Base-by-base conservation (phyloP, 2,888 invertebrate species). In the Idaea dimidiata region DNA sequence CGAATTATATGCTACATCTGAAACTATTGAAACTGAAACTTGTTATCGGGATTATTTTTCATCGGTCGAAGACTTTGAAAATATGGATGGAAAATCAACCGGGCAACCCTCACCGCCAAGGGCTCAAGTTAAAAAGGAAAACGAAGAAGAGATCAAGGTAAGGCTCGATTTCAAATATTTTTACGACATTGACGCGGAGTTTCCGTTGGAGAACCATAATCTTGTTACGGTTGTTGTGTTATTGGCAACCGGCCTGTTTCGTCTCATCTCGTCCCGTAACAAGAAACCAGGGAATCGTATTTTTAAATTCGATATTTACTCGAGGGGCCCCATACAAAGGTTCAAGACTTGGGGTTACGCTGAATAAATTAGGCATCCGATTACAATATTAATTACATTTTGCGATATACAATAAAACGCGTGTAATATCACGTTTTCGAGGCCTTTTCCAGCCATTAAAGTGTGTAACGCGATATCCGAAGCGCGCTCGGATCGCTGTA, bases 101-200 rank as follows among this genome's bases (percentile, higher is more conserved):
- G 82, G 87, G 61, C 78, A 87, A 54, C 76, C 86, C 6, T 84
- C 89, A 63, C 88, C 91, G 32, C 87, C 88, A 10, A 84, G 86
- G 67, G 77, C 86, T 57, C 88, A 86, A 78, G 92, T 95, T 72
- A 96, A 96, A 86, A 95, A 95, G 86, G 96, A 96, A 83, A 91
- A 94, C 75, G 95, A 95, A 87, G 96, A 96, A 90, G 96, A 96
- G 90, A 96, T 96, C 83, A 96, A 96, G 94, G 96, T 96, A 90
- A 82, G 79, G 67, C 71, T 75, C 69, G 62, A 71, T 76, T 75
- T 71, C 62, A 75, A 72, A 79, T 73, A 74, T 79, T 78, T 77
- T 72, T 64, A 72, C 73, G 79, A 79, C 77, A 81, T 79, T 83
- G 83, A 84, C 76, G 80, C 70, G 62, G 77, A 77, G 81, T 83